phyloP scores from a whole-genome alignment of 2,113 vertebrate genomes.

The Suncus etruscus region DNA sequence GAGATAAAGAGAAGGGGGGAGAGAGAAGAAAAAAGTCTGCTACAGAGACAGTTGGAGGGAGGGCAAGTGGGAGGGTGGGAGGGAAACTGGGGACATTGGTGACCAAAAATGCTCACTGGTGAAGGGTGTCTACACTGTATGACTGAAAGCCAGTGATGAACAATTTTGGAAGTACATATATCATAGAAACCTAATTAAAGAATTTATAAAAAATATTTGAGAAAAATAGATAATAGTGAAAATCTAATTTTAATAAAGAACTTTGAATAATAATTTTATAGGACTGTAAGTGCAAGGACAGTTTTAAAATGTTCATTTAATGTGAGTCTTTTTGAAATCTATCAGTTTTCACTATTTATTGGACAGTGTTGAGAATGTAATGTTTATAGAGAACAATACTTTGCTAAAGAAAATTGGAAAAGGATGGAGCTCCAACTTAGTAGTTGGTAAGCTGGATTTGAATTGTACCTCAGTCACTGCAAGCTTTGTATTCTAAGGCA shows the following conservation, averaged over 20 bases:
- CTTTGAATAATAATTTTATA: background rate
- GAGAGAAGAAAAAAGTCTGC: no score
- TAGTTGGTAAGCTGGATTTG: background rate
- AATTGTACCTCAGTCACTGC: background rate
- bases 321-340: background rate
- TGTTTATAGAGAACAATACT: background rate
- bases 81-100: no score
- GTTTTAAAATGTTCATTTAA: background rate
- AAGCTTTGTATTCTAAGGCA: constrained; percentile 1
- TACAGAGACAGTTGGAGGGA: no score
- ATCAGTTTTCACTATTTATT: background rate
- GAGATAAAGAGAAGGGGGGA: no score
- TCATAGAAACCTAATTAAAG: no score
- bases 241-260: background rate
- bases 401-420: background rate
- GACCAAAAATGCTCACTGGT: no score
- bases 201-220: no score
- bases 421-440: background rate
- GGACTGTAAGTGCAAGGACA: background rate
- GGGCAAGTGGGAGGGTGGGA: no score
- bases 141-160: no score
- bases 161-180: no score
- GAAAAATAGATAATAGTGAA: background rate
- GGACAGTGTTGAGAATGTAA: background rate
- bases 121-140: no score